Conservation (phyloP, 2,888 invertebrate genomes). For the Azorinus chamasolen region DNA sequence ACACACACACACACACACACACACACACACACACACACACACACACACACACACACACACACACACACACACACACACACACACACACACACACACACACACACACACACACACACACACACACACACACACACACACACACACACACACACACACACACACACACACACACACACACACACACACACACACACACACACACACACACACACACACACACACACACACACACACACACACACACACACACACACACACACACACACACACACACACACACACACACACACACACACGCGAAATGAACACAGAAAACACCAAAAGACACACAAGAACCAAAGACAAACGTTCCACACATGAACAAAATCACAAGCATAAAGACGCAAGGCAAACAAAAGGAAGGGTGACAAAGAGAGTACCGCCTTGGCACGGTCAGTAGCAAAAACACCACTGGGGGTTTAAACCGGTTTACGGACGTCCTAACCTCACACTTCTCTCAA, state of each 20-base stretch:
- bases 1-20: conserved; percentile 7
- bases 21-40: conserved; percentile 14
- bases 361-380: no score
- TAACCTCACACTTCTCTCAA: no score
- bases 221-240: conserved; percentile 16
- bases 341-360: no score
- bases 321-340: no score
- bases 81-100: conserved; percentile 19
- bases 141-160: conserved; percentile 16
- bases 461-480: no score
- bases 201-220: conserved; percentile 16
- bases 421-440: no score
- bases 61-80: conserved; percentile 19
- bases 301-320: no score
- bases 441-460: no score
- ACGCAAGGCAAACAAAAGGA: no score
- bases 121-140: conserved; percentile 14
- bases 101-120: conserved; percentile 15
- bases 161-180: conserved; percentile 12
- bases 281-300: conserved; percentile 4
- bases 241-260: conserved; percentile 16
- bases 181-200: conserved; percentile 14
- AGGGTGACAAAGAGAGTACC: no score
- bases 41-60: conserved; percentile 18
- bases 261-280: conserved; percentile 18